Evolutionary conservation across 2,797 vertebrate genomes (phyloP), one percentile per base, ranked within the genome.

Genomic region (Adrianichthys oophorus): DNA sequence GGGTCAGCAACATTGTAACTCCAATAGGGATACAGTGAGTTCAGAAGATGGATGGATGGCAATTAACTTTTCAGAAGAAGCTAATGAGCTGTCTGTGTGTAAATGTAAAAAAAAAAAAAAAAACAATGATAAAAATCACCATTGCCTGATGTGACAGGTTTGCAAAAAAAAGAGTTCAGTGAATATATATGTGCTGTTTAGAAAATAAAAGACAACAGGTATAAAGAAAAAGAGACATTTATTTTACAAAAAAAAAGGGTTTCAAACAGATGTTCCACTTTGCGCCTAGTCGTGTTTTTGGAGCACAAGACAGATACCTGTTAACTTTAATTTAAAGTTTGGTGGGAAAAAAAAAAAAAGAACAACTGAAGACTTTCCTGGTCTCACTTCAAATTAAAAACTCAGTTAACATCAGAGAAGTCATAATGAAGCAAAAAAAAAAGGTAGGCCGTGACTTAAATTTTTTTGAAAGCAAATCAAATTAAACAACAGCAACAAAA

Each of bases 151-250:
- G 17, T n/a, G 13, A 16, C 0, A 17, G 58, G 56, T 63, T 71
- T 54, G 72, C 8, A 6, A 16, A 26, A 29, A 32, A 70, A 59
- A 64, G 48, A 45, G 32, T 37, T 13, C 3, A 37, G 32, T 13
- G 32, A 13, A 10, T 37, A 41, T 14, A 18, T 21, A 57, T 12
- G 15, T 15, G 50, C 13, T 21, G 7, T 12, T 45, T 29, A 15
- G 32, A 7, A 26, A 42, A 8, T 2, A 14, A 41, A 4, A 8
- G 61, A 15, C 52, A 3, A 1, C 10, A 4, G 41, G 32, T n/a
- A 66, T 70, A 70, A 42, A 73, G 44, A 73, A 82, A 80, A 79
- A 67, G 17, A 14, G 65, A 29, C 37, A 71, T 87, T 88, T 90
- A 85, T 87, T 88, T 78, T 62, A 83, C 76, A 85, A 42, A 72